A percentile compares a stretch with the other conserved stretches of the same genome.
phyloP scores from a whole-genome alignment of 2,888 invertebrate species.

The Heliconius aoede region DNA sequence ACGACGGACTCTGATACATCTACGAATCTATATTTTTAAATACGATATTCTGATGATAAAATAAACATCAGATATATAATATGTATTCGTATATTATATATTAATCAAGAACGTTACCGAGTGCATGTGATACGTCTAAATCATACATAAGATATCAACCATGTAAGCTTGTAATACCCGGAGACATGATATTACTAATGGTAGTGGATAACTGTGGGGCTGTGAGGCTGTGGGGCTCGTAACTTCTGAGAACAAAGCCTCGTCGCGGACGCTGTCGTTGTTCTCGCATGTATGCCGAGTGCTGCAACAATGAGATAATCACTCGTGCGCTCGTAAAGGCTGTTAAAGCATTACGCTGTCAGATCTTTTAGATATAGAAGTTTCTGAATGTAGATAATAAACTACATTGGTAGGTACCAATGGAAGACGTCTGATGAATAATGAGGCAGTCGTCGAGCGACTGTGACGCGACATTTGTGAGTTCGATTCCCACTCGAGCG shows the following conservation, averaged over 20 bases:
- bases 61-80: not conserved
- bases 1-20: too few relatives aligned
- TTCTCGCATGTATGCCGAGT: conserved; percentile 55
- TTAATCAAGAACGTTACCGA: not conserved
- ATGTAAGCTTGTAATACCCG: conserved; percentile 62
- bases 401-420: too few relatives aligned
- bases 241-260: conserved; percentile 74
- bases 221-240: too few relatives aligned
- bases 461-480: too few relatives aligned
- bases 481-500: too few relatives aligned
- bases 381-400: not conserved
- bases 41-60: not conserved
- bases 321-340: conserved; percentile 71
- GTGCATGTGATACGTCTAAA: conserved; percentile 36
- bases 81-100: not conserved
- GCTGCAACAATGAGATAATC: conserved; percentile 76
- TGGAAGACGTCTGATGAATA: too few relatives aligned
- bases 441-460: too few relatives aligned
- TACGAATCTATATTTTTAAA: not conserved
- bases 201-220: conserved; percentile 69
- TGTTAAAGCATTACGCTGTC: not conserved
- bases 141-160: conserved; percentile 59
- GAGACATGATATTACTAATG: conserved; percentile 74
- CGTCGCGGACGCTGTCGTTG: conserved; percentile 60
- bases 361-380: conserved; percentile 7